Conservation (phyloP, 2,113 vertebrate species). For the Gnathonemus echidnorhynchus region DNA sequence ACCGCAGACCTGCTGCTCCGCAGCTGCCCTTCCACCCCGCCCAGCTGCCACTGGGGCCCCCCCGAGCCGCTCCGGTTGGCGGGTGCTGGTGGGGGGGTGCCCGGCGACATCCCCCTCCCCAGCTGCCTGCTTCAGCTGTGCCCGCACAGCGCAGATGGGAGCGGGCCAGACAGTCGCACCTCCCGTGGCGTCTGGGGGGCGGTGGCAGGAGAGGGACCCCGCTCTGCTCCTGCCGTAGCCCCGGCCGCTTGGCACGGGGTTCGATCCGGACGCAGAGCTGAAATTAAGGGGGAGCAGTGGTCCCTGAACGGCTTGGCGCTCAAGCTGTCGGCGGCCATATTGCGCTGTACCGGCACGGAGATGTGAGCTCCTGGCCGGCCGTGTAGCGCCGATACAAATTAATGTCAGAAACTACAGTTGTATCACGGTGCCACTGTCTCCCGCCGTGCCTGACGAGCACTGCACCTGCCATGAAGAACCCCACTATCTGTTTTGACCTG, state of each 20-base stretch:
- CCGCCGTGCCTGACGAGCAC: background rate
- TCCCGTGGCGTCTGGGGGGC: slow-evolving; percentile 45
- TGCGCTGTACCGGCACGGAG: background rate
- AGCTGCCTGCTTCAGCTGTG: slow-evolving; percentile 60
- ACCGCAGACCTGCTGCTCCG: slow-evolving; percentile 63
- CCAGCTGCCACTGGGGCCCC: slow-evolving; percentile 70
- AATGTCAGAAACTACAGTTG: background rate
- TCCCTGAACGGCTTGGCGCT: background rate
- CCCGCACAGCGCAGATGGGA: slow-evolving; percentile 52
- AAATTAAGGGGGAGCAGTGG: background rate
- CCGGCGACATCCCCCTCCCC: slow-evolving; percentile 51
- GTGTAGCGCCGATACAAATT: background rate
- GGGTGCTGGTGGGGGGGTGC: slow-evolving; percentile 51
- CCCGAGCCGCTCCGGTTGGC: slow-evolving; percentile 57
- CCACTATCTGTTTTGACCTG: background rate
- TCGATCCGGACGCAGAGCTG: slow-evolving; percentile 2
- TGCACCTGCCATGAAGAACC: background rate
- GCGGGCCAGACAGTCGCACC: slow-evolving; percentile 68
- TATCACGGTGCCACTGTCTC: background rate
- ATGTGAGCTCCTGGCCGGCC: background rate
- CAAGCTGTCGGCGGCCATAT: slow-evolving; percentile 2
- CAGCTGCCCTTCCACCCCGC: slow-evolving; percentile 69
- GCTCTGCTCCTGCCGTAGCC: background rate
- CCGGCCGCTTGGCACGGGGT: slow-evolving; percentile 22
- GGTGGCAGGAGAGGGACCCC: slow-evolving; percentile 32